Evolutionary conservation across 1,140 invertebrate species (phyloP), one percentile per base, ranked within the genome.

Genomic region (Chrysopa pallens): DNA sequence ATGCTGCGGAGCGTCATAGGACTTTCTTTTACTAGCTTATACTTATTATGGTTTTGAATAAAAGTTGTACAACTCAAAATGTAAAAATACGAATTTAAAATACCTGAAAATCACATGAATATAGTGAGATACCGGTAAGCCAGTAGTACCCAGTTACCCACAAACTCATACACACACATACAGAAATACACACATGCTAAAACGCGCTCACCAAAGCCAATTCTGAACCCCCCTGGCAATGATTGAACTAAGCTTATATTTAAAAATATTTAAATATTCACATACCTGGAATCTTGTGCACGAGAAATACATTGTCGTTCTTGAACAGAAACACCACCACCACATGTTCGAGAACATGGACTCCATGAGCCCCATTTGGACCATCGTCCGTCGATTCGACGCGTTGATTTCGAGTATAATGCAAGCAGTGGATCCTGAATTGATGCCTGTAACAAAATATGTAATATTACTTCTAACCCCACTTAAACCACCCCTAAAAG

Each of bases 361-460:
- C 65, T 61, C 72, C 72, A 73, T 0, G 55, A 52, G 41, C 67
- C 61, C 72, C 71, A 74, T 0, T 62, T 44, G 29, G 69, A 69
- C 72, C 72, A 74, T 8, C 52, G 52, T 15, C 56, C 60, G 17
- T 49, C 44, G 23, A 45, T 44, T 41, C 53, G 57, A 28, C 46
- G 47, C 31, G n/a, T 33, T 12, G 31, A 11, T 9, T 33, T 33
- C 33, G 27, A 40, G 44, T 54, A 55, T 12, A 36, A 45, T 43
- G 55, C 58, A 28, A 43, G 43, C 39, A 57, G 38, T 42, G 48
- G 47, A 23, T 57, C 53, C 41, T 49, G 53, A 37, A 51, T 58
- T 47, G 17, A 23, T 8, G 59, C 49, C 58, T 60, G 46, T 17
- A 55, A 53, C 29, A 27, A 42, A 29, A 23, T 23, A 23, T 23